Evolutionary conservation across 2,797 vertebrate species (phyloP).

Genomic region (Sebastes variabilis): DNA sequence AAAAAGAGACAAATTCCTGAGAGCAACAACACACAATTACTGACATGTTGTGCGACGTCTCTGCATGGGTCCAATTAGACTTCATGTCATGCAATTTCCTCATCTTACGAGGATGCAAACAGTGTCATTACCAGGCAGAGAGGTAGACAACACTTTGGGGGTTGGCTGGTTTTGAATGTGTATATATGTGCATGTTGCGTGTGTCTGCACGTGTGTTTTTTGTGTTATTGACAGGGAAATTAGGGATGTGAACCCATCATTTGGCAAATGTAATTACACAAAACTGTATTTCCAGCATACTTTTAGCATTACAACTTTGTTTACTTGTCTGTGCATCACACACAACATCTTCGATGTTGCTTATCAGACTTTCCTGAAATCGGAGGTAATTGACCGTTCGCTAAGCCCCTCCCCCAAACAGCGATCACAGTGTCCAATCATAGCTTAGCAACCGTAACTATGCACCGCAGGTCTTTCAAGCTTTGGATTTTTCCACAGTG

Average conservation of each 20-base stretch:
- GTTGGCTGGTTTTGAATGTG: not conserved
- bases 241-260: not conserved
- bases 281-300: not conserved
- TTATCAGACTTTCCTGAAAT: not conserved
- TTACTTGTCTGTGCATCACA: not conserved
- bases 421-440: not conserved
- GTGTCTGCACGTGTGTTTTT: not conserved
- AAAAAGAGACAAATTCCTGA: not conserved
- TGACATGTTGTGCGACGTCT: not conserved
- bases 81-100: conserved; percentile 9
- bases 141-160: not conserved
- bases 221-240: not conserved
- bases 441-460: not conserved
- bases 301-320: not conserved
- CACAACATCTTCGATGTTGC: not conserved
- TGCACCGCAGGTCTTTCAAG: not conserved
- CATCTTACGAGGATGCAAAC: not conserved
- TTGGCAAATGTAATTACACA: not conserved
- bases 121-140: conserved; percentile 6
- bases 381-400: fast-evolving
- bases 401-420: not conserved
- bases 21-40: conserved; percentile 10
- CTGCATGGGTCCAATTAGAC: conserved; percentile 11
- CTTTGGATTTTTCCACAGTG: not conserved
- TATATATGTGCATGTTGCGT: not conserved